These are phyloP conservation scores for Microctonus aethiopoides DNA, from an alignment of 2,888 invertebrate genomes.

Conservation along the genomic window DNA sequence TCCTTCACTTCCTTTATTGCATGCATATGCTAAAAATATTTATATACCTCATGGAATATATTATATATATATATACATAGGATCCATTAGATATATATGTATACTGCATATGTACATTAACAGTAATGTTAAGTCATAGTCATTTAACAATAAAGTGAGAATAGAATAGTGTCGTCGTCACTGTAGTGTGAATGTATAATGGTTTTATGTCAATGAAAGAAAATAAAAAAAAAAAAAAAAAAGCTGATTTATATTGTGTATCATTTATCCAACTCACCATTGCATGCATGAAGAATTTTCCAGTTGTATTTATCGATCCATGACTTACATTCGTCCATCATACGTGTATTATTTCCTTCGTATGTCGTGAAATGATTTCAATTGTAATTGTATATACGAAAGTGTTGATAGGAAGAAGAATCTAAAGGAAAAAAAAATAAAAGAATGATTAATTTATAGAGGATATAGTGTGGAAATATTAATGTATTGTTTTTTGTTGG, in stretches of 20 bases:
- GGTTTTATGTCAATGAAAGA: slow-evolving; percentile 12
- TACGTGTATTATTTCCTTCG: neutral
- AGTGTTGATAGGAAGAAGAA: too few relatives aligned
- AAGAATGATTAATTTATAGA: too few relatives aligned
- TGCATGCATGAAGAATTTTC: slow-evolving; percentile 5
- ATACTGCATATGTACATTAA: too few relatives aligned
- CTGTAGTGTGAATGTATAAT: slow-evolving; percentile 7
- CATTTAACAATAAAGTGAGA: slow-evolving; percentile 1
- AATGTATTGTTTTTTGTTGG: too few relatives aligned
- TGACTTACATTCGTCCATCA: neutral
- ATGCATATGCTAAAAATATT: neutral
- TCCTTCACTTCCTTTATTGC: slow-evolving; percentile 1
- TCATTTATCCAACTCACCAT: neutral
- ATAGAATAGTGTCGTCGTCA: slow-evolving; percentile 14
- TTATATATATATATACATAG: too few relatives aligned
- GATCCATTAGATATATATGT: neutral
- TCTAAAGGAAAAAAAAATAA: too few relatives aligned
- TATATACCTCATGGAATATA: too few relatives aligned
- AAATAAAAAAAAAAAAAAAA: too few relatives aligned
- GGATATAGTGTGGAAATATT: too few relatives aligned
- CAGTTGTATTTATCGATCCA: neutral
- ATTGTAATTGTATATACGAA: too few relatives aligned
- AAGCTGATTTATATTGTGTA: neutral
- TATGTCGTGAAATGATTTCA: neutral
- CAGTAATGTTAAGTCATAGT: slow-evolving; percentile 15